Percentiles rank a stretch among this genome's conserved stretches.
Evolutionary conservation across 23 tunicate species (phyloP).

Genomic region (Phallusia fumigata): DNA sequence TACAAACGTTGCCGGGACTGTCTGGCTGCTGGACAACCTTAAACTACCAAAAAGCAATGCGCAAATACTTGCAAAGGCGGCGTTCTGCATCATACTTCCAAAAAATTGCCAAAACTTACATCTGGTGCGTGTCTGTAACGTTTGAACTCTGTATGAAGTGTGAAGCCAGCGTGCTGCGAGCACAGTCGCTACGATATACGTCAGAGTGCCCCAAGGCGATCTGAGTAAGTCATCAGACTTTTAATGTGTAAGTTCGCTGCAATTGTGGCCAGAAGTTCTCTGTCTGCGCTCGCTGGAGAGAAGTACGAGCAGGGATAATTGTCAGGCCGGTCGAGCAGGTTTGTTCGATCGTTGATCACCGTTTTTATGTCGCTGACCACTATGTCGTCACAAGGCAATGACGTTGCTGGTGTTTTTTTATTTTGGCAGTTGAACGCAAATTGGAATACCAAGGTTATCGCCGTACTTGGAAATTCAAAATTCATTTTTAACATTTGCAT

Average conservation of each 20-base stretch:
- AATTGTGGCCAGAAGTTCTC: background rate
- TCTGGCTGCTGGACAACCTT: background rate
- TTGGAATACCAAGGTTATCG: too few relatives aligned
- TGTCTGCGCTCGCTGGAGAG: background rate
- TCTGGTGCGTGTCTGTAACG: too few relatives aligned
- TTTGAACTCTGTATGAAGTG: background rate
- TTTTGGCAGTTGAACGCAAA: too few relatives aligned
- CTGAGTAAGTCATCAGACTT: background rate
- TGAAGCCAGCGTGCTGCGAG: background rate
- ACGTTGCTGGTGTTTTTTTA: too few relatives aligned
- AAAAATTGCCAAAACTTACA: too few relatives aligned
- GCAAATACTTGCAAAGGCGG: background rate
- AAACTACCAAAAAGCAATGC: background rate
- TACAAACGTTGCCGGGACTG: slow-evolving; percentile 17
- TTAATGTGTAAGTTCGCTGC: background rate
- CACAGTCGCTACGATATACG: background rate
- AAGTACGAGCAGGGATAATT: background rate
- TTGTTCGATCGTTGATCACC: background rate
- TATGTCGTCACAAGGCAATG: too few relatives aligned
- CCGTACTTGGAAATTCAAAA: too few relatives aligned
- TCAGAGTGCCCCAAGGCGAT: background rate
- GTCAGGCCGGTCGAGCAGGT: slow-evolving; percentile 14
- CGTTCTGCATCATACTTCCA: too few relatives aligned
- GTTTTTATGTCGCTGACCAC: too few relatives aligned
- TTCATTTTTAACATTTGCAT: too few relatives aligned